phyloP scores from a whole-genome alignment of 2,113 vertebrate genomes.

The Phyllostomus hastatus region DNA sequence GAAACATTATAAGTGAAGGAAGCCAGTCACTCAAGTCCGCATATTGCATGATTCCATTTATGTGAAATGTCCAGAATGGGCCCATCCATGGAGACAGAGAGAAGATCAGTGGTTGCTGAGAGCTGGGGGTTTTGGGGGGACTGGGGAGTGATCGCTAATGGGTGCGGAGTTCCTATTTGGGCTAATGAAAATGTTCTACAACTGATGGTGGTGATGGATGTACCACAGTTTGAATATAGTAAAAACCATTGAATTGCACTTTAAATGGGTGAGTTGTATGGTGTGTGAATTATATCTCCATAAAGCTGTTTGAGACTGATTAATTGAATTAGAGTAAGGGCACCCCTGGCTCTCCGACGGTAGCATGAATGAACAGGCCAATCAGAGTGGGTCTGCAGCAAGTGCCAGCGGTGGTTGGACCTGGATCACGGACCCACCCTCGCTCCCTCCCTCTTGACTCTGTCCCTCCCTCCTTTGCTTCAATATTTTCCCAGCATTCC shows the following conservation, averaged over 20 bases:
- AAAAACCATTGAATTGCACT: background rate
- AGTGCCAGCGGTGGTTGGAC: background rate
- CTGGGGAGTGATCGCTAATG: background rate
- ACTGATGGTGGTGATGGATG: background rate
- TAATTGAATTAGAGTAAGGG: conserved; percentile 14
- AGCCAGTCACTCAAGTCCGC: background rate
- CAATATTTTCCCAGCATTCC: background rate
- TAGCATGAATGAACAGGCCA: background rate
- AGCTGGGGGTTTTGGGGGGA: background rate
- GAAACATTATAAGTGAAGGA: background rate
- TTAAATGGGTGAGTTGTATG: conserved; percentile 41
- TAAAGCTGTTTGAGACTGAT: conserved; percentile 41
- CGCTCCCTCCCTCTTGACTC: background rate
- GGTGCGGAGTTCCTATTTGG: background rate
- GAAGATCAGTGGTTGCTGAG: background rate
- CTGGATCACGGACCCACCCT: background rate
- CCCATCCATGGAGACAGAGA: background rate
- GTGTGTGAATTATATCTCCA: conserved; percentile 46
- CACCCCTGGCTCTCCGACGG: background rate
- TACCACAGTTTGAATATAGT: background rate
- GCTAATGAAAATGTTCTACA: conserved; percentile 7
- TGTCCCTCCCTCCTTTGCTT: background rate
- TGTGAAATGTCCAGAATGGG: background rate
- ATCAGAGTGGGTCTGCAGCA: background rate
- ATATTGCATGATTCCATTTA: background rate